phyloP scores from a whole-genome alignment of 2,113 vertebrate genomes.

The Pogona vitticeps region DNA sequence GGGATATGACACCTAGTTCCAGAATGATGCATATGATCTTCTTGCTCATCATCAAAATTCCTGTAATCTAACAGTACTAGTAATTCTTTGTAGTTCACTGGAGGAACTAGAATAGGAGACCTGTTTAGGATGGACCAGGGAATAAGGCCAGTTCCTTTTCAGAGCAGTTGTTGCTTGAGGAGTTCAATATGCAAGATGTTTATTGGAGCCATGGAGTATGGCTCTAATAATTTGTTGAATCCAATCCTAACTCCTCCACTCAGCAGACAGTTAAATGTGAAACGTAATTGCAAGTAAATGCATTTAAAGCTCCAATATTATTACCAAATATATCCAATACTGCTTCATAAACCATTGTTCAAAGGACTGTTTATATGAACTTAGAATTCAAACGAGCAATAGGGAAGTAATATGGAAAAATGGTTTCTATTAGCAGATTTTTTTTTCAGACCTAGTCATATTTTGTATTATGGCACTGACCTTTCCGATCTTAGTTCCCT shows the following conservation, averaged over 20 bases:
- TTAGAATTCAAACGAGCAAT: slow-evolving; percentile 18
- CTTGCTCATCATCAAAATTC: neutral
- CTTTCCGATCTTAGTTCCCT: slow-evolving; percentile 28
- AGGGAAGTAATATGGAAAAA: neutral
- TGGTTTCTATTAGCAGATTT: neutral
- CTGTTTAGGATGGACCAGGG: neutral
- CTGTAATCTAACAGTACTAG: neutral
- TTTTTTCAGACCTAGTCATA: slow-evolving; percentile 7
- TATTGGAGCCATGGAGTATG: no score
- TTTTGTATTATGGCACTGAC: slow-evolving; percentile 5
- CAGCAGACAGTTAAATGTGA: neutral
- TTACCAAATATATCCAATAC: neutral
- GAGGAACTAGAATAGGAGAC: neutral
- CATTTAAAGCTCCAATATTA: slow-evolving; percentile 11
- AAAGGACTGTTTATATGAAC: neutral
- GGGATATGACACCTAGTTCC: no score
- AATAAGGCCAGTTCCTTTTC: no score
- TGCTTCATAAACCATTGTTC: neutral
- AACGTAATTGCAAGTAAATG: neutral
- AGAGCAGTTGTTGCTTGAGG: neutral
- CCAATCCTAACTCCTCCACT: neutral
- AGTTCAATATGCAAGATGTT: no score
- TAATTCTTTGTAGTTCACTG: neutral
- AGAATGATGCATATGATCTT: neutral
- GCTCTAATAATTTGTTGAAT: neutral